These are phyloP conservation scores for Drosophila lutescens DNA, from an alignment of 2,888 invertebrate species.

Conservation along the genomic window DNA sequence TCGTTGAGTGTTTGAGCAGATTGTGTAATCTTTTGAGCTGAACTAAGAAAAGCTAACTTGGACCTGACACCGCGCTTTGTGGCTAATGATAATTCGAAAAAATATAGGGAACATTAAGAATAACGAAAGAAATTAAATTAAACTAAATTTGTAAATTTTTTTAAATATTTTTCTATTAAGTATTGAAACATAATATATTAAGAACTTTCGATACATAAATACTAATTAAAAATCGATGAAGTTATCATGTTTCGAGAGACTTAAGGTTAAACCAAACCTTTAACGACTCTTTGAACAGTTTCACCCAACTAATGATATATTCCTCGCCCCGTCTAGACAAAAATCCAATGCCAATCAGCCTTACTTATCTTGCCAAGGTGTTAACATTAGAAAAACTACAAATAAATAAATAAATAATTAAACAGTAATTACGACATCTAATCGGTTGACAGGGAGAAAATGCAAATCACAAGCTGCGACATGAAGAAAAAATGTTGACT, in stretches of 20 bases:
- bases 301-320: constrained; percentile 9
- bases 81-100: constrained; percentile 19
- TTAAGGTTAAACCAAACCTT: not conserved
- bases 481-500: constrained; percentile 23
- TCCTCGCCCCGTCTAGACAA: constrained; percentile 39
- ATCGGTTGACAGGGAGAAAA: constrained; percentile 18
- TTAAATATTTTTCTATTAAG: not conserved
- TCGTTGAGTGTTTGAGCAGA: constrained; percentile 30
- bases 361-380: constrained; percentile 21
- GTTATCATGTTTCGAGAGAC: not conserved
- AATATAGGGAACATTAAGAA: not conserved
- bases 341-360: constrained; percentile 29
- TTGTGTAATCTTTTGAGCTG: constrained; percentile 40
- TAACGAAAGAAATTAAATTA: not conserved
- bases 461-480: constrained; percentile 23
- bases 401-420: constrained; percentile 41
- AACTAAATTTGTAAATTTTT: no score
- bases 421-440: constrained; percentile 16
- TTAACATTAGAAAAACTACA: constrained; percentile 17
- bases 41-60: constrained; percentile 23
- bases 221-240: not conserved
- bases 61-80: constrained; percentile 39
- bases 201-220: no score
- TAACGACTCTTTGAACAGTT: constrained; percentile 6
- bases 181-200: not conserved